Conservation (phyloP, 2,888 invertebrate species). For the Chironomus riparius region DNA sequence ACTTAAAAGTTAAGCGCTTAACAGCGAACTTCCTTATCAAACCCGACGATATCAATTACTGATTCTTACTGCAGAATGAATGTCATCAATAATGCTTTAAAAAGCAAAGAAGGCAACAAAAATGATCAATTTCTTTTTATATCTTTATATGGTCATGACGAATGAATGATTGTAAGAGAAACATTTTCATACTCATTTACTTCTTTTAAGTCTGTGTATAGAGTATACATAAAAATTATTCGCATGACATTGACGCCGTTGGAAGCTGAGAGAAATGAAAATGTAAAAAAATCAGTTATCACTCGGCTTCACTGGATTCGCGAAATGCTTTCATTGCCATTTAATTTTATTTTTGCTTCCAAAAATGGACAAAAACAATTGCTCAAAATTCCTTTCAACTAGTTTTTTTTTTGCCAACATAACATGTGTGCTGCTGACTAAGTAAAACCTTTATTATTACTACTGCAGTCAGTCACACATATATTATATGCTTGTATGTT, state of each 20-base stretch:
- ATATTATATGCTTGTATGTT: neutral
- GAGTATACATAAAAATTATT: neutral
- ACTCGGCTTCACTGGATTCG: neutral
- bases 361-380: constrained; percentile 23
- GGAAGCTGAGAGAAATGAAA: neutral
- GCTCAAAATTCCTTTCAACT: constrained; percentile 9
- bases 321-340: neutral
- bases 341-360: neutral
- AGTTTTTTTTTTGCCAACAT: constrained; percentile 4
- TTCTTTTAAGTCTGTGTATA: neutral
- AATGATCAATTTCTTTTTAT: neutral
- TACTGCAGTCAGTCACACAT: neutral
- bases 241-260: neutral
- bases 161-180: constrained; percentile 17
- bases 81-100: too few species aligned
- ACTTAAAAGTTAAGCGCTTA: too few species aligned
- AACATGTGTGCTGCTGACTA: neutral
- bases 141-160: constrained; percentile 20
- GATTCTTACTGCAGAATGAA: too few species aligned
- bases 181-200: neutral
- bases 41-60: too few species aligned
- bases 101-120: neutral
- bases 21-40: too few species aligned
- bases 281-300: neutral
- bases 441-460: neutral